Evolutionary conservation across 1,140 invertebrate species (phyloP).

Genomic region (Drosophila paulistorum): DNA sequence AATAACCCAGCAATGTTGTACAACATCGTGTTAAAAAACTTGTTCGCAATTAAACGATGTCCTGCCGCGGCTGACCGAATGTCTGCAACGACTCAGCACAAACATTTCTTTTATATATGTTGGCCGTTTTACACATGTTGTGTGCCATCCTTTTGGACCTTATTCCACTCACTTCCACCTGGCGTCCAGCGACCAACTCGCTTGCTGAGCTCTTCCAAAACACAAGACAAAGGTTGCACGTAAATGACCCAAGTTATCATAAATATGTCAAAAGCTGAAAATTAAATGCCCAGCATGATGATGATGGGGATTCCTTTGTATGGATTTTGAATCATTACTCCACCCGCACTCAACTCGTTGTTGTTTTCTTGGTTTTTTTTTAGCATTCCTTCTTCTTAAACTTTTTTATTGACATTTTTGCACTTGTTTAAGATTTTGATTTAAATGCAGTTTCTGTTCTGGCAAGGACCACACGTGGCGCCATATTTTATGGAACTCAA

Average conservation of each 20-base stretch:
- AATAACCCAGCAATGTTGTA: conserved; percentile 65
- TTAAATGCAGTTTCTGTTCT: conserved; percentile 47
- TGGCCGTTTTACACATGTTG: conserved; percentile 24
- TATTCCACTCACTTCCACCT: conserved; percentile 67
- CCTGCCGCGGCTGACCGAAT: conserved; percentile 80
- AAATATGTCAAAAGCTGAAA: conserved; percentile 83
- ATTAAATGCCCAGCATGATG: conserved; percentile 81
- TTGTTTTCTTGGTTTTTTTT: conserved; percentile 6
- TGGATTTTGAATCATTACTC: background rate
- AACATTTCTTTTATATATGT: background rate
- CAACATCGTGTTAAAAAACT: conserved; percentile 83
- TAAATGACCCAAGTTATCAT: conserved; percentile 83
- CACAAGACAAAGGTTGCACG: conserved; percentile 81
- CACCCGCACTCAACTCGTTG: conserved; percentile 2
- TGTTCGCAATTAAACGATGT: conserved; percentile 83
- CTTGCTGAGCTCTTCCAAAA: conserved; percentile 12
- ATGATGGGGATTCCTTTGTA: conserved; percentile 37
- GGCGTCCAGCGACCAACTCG: conserved; percentile 49
- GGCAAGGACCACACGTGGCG: conserved; percentile 74
- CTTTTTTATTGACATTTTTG: conserved; percentile 78
- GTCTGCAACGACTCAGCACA: conserved; percentile 46
- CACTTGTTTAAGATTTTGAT: conserved; percentile 76
- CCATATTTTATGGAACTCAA: conserved; percentile 34
- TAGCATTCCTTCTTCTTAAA: conserved; percentile 34
- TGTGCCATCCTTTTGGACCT: conserved; percentile 20